A percentile compares a stretch with the other conserved stretches of the same genome.
These are phyloP conservation scores for Forficula auricularia DNA, from an alignment of 1,140 invertebrate species.

Conservation along the genomic window DNA sequence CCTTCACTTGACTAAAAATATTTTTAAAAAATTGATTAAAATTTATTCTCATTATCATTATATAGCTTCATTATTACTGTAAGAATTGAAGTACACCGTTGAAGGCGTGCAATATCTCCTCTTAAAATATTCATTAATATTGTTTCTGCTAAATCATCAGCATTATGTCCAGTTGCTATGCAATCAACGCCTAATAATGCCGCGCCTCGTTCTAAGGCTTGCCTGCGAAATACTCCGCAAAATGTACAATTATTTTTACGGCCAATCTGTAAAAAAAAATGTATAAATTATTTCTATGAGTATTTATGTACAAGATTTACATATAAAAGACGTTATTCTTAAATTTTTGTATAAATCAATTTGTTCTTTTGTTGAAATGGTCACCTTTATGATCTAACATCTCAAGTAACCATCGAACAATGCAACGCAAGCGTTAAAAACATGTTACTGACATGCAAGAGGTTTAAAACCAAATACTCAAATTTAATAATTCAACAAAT, in stretches of 20 bases:
- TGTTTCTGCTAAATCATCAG: conserved; percentile 98
- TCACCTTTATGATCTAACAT: too few relatives aligned
- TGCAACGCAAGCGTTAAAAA: too few relatives aligned
- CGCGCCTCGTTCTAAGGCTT: conserved; percentile 89
- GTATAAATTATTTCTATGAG: too few relatives aligned
- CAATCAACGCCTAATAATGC: conserved; percentile 71
- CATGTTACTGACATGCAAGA: too few relatives aligned
- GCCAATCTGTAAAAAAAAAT: conserved; percentile 49
- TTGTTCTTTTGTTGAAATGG: too few relatives aligned
- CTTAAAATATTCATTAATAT: conserved; percentile 94
- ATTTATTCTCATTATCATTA: background rate
- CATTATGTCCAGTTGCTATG: conserved; percentile 97
- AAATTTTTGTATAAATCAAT: background rate
- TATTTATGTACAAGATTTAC: conserved; percentile 3
- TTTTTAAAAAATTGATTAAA: conserved; percentile 16
- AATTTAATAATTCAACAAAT: too few relatives aligned
- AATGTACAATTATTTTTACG: conserved; percentile 98
- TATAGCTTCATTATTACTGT: conserved; percentile 44
- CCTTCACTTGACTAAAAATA: conserved; percentile 58
- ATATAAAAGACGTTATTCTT: conserved; percentile 1
- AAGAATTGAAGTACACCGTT: conserved; percentile 74
- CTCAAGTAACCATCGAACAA: too few relatives aligned
- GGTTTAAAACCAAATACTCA: too few relatives aligned
- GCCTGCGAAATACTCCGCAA: conserved; percentile 91
- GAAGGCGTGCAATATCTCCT: conserved; percentile 86